Base-by-base conservation (phyloP, 2,797 vertebrate species). In the Cheirogaleus major region DNA sequence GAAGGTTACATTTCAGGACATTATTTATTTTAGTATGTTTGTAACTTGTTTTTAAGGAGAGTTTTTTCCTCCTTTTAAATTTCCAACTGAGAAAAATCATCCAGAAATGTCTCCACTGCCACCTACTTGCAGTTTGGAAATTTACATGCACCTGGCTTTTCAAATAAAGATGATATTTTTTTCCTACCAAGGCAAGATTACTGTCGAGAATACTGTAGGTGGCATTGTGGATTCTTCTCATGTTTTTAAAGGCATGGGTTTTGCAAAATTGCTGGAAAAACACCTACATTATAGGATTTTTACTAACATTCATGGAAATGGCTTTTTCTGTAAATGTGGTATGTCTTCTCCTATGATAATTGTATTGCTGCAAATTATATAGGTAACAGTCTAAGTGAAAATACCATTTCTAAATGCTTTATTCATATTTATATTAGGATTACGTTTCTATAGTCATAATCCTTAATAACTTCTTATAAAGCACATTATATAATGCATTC, bases 391-490 rank as follows among this genome's bases (percentile, higher is more conserved):
- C 98, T 98, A 98, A 98, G 98, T 96, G 97, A 98, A 98, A 98
- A 97, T 95, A 96, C 97, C 96, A 82, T 98, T 98, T 96, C 97
- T 98, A 99, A 98, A 98, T 98, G 98, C 98, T 98, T 98, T 98
- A 97, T 98, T 98, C 97, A 93, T 98, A 98, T 98, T 98, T 98
- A 98, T 98, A 96, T 98, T 98, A 98, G 97, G 97, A 98, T 98
- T 98, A 98, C 38, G 3, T 98, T 97, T 97, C 98, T 97, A 61
- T 96, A 98, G 98, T 98, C 98, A 98, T 98, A 98, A 98, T 98
- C 98, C 97, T 98, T 99, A 98, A 98, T 98, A 98, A 98, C 98
- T 98, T 98, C 97, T 98, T 98, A 98, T 98, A 98, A 98, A 98
- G 97, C 97, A 96, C 75, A 87, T 98, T 98, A 97, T 97, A 97